Percentiles rank a stretch among this genome's conserved stretches.
phyloP scores from a whole-genome alignment of 2,113 vertebrate genomes.

The Lophura nycthemera region DNA sequence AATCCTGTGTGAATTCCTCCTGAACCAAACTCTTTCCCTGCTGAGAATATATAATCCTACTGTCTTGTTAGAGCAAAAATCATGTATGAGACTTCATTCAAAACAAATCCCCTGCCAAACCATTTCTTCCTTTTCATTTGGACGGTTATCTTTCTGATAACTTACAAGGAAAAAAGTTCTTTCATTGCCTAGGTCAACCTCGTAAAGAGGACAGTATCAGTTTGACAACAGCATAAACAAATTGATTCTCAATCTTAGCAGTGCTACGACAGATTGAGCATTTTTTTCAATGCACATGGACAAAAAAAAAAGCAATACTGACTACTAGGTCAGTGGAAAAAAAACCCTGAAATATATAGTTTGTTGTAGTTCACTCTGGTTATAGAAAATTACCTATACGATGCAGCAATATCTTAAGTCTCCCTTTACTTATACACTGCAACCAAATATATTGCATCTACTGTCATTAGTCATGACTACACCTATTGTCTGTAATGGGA shows the following conservation, averaged over 20 bases:
- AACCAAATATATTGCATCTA: neutral
- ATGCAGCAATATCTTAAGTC: neutral
- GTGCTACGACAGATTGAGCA: neutral
- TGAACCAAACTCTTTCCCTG: conserved; percentile 67
- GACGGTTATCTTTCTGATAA: conserved; percentile 26
- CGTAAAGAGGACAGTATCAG: conserved; percentile 12
- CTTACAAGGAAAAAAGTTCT: conserved; percentile 9
- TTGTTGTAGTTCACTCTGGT: neutral
- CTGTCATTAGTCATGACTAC: conserved; percentile 11
- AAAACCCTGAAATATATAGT: neutral
- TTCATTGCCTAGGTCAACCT: neutral
- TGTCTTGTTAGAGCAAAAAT: conserved; percentile 69
- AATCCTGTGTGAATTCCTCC: conserved; percentile 61
- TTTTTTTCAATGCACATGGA: neutral
- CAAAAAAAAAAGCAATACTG: neutral
- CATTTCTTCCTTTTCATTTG: conserved; percentile 37
- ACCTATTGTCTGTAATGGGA: conserved; percentile 9
- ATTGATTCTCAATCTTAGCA: neutral
- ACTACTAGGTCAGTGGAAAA: neutral
- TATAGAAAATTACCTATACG: neutral
- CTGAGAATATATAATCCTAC: conserved; percentile 58
- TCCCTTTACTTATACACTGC: neutral
- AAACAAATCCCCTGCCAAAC: conserved; percentile 37
- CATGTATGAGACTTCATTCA: conserved; percentile 48
- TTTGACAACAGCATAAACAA: conserved; percentile 1